Conservation (phyloP, 2,113 vertebrate species). For the Tauraco erythrolophus region DNA sequence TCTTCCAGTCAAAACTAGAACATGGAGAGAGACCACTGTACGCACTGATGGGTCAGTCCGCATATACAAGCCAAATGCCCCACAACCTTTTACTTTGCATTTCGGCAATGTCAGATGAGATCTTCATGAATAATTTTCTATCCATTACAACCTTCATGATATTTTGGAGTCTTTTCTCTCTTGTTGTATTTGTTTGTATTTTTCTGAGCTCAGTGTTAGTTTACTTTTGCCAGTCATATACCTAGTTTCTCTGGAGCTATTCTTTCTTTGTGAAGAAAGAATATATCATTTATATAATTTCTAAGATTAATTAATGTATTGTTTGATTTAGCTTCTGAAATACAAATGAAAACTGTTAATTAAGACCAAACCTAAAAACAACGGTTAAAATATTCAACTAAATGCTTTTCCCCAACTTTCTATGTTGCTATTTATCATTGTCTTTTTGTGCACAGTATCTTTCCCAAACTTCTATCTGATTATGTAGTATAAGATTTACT, state of each 20-base stretch:
- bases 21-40: neutral
- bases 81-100: neutral
- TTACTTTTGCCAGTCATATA: neutral
- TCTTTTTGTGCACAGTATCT: neutral
- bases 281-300: too few relatives aligned
- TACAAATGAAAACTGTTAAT: neutral
- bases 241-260: neutral
- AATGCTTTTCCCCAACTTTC: neutral
- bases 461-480: neutral
- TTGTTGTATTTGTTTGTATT: neutral
- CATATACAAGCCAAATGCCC: neutral
- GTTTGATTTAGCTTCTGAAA: neutral
- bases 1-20: too few relatives aligned
- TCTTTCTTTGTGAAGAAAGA: too few relatives aligned
- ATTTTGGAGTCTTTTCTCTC: neutral
- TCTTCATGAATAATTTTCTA: neutral
- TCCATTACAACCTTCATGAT: fast-evolving
- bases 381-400: neutral
- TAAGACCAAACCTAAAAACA: neutral
- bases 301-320: neutral
- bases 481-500: neutral
- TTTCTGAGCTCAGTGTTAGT: neutral
- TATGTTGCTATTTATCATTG: neutral
- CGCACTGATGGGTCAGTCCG: neutral
- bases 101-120: neutral